Evolutionary conservation across 1,140 invertebrate genomes (phyloP).

Genomic region (Teleopsis dalmanni): DNA sequence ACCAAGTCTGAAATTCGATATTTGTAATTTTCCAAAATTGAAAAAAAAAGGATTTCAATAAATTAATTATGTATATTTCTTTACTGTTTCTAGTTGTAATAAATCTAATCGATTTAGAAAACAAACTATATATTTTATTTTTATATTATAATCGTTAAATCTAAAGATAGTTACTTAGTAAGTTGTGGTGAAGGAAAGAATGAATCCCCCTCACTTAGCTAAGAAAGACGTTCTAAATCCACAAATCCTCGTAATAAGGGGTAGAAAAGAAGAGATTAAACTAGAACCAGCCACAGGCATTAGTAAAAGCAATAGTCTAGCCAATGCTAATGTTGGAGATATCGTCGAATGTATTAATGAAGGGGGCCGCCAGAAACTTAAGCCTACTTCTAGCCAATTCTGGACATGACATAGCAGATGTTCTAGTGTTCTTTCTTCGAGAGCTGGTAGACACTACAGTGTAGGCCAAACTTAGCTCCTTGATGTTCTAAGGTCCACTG

Average conservation of each 20-base stretch:
- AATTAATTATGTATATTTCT: too few relatives aligned
- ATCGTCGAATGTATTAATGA: background rate
- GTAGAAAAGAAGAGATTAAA: too few relatives aligned
- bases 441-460: too few relatives aligned
- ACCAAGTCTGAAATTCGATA: too few relatives aligned
- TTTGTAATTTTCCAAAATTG: too few relatives aligned
- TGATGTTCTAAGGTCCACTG: too few relatives aligned
- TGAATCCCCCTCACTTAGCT: background rate
- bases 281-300: background rate
- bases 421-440: too few relatives aligned
- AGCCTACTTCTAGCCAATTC: background rate
- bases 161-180: background rate
- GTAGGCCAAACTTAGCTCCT: background rate
- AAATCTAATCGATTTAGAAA: slow-evolving; percentile 8
- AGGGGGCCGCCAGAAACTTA: background rate
- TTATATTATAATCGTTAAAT: background rate
- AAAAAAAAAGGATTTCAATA: too few relatives aligned
- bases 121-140: background rate
- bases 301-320: background rate
- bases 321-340: background rate
- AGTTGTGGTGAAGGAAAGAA: background rate
- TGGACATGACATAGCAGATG: background rate
- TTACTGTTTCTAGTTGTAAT: too few relatives aligned
- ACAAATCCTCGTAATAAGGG: background rate
- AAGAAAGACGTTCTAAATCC: background rate